Evolutionary conservation across 2,113 vertebrate genomes (phyloP).

Genomic region (Gallinago undulata): DNA sequence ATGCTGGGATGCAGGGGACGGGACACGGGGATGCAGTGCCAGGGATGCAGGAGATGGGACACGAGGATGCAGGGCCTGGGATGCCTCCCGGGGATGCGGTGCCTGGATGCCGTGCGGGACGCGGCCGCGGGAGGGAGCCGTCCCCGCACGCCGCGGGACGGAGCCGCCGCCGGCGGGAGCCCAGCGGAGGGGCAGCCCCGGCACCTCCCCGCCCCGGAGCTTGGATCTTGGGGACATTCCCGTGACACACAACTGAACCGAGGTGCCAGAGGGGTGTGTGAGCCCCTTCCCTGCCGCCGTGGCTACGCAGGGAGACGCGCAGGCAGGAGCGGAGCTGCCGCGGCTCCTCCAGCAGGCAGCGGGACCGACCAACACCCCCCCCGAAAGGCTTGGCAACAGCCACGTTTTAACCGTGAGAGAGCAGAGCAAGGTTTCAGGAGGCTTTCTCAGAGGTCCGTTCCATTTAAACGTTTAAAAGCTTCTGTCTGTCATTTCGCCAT

Average conservation of each 20-base stretch:
- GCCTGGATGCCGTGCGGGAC: background rate
- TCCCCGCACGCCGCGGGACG: background rate
- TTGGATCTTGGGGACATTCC: background rate
- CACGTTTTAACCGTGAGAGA: fast-evolving
- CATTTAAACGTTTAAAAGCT: background rate
- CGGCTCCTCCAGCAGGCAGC: background rate
- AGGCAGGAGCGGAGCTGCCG: background rate
- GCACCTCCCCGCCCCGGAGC: fast-evolving
- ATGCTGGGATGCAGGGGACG: background rate
- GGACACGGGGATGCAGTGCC: background rate
- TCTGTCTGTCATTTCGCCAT: background rate
- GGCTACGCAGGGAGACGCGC: background rate
- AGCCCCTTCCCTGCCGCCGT: background rate
- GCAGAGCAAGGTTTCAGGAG: background rate
- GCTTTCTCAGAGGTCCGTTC: background rate
- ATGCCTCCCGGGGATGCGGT: background rate
- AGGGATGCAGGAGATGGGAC: background rate
- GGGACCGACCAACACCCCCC: fast-evolving
- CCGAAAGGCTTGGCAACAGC: fast-evolving
- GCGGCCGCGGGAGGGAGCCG: background rate
- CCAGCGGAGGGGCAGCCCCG: background rate
- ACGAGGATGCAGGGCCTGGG: background rate
- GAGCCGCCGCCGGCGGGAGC: background rate
- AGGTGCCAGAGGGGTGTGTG: background rate
- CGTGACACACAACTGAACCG: fast-evolving